Evolutionary conservation across 2,113 vertebrate genomes (phyloP), one percentile per base, ranked within the genome.

Genomic region (Megaleporinus macrocephalus): DNA sequence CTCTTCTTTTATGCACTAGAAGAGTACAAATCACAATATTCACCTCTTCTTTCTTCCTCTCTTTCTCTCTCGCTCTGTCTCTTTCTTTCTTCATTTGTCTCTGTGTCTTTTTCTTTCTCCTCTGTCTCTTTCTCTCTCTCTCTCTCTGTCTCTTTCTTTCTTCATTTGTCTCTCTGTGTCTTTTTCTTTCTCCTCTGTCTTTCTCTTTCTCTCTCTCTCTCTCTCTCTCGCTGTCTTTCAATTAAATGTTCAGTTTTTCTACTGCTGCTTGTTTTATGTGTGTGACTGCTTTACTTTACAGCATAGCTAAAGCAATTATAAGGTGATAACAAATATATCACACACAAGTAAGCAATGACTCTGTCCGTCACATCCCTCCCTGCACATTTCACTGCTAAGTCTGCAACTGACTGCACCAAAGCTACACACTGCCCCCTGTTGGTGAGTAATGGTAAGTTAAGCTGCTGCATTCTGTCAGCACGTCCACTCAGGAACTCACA

Each of bases 371-470:
- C 62, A 36, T 16, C 20, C 18, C 33, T 36, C 65, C n/a, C 5
- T 29, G 30, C 18, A 33, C 18, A 15, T 30, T 41, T 36, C 30
- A 68, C 14, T 16, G 62, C 30, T 7, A 16, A 30, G 30, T 4
- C 33, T 20, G 53, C 0, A 55, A 22, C 61, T 24, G 36, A 36
- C 53, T 13, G 30, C 20, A 44, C 7, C 20, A 36, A 76, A 82
- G 83, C 44, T 76, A 68, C 57, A 80, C 55, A 84, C 77, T 84
- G 83, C 77, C 83, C 77, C 63, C 83, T 84, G 72, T 76, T 84
- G 83, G 47, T 73, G 51, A 29, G 20, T 82, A 49, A 11, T 0
- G 1, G 30, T 57, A 53, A 14, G 36, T 68, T 22, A 57, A 5
- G 5, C 5, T 44, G 41, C 41, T 44, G 41, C 9, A 44, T 44